Evolutionary conservation across 2,797 vertebrate species (phyloP).

Genomic region (Gambelia wislizenii): DNA sequence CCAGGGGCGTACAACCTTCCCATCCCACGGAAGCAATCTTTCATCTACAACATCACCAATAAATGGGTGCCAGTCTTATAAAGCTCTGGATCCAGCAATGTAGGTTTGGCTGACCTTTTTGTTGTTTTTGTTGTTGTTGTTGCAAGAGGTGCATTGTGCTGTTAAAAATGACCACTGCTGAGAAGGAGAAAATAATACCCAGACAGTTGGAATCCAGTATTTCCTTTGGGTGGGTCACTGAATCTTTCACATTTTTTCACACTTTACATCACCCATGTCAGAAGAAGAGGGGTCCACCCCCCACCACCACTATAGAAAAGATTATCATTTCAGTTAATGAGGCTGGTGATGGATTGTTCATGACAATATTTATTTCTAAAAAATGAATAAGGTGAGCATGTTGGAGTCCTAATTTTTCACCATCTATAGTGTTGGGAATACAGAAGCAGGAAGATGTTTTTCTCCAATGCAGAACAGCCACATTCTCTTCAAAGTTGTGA

Average conservation of each 20-base stretch:
- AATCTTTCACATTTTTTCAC: background rate
- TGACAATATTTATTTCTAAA: background rate
- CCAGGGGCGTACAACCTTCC: conserved; percentile 80
- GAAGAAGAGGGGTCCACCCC: too few species aligned
- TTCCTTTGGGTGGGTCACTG: background rate
- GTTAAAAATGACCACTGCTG: background rate
- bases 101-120: background rate
- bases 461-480: too few species aligned
- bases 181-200: rapidly evolving
- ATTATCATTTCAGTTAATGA: background rate
- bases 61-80: conserved; percentile 76
- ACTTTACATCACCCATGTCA: background rate
- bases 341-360: background rate
- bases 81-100: background rate
- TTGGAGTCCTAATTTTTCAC: background rate
- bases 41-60: conserved; percentile 76
- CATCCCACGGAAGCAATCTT: conserved; percentile 77
- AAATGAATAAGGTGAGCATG: background rate
- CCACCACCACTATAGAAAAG: too few species aligned
- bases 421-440: background rate
- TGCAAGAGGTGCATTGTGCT: background rate
- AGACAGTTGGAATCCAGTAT: background rate
- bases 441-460: background rate
- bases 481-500: too few species aligned
- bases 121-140: background rate